A percentile compares a stretch with the other conserved stretches of the same genome.
Conservation (phyloP, 2,113 vertebrate genomes). For the human (Homo sapiens) region DNA sequence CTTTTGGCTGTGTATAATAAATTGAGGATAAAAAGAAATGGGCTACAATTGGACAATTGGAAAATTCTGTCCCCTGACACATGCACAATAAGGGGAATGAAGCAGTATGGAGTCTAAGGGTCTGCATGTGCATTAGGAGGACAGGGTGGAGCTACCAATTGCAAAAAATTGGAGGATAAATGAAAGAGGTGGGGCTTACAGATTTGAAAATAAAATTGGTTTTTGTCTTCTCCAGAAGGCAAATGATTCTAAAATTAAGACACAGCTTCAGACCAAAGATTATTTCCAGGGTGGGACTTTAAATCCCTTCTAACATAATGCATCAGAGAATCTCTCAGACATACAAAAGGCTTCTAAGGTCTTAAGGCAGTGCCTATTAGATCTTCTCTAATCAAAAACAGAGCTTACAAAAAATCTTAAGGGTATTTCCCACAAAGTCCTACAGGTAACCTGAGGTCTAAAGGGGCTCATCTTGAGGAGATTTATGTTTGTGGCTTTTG, state of each 20-base stretch:
- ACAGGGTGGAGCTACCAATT: no score
- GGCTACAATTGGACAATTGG: neutral
- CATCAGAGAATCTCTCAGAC: neutral
- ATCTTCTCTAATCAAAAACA: neutral
- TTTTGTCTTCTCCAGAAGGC: neutral
- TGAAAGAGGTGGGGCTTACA: neutral
- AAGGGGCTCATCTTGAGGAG: neutral
- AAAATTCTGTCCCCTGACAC: no score
- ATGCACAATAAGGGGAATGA: no score
- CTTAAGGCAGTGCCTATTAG: neutral
- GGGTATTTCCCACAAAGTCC: neutral
- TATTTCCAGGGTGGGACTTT: neutral
- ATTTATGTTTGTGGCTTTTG: neutral
- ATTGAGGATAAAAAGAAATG: neutral
- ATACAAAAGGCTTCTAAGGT: neutral
- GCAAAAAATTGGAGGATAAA: neutral
- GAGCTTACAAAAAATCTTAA: neutral
- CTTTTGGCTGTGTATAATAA: neutral
- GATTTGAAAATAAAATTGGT: neutral
- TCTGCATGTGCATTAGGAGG: no score
- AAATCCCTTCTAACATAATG: neutral
- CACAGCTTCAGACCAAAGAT: neutral
- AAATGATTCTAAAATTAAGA: neutral
- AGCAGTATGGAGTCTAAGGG: no score
- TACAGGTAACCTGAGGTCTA: neutral